phyloP scores from a whole-genome alignment of 2,888 invertebrate genomes.

The Anoncus sp. region DNA sequence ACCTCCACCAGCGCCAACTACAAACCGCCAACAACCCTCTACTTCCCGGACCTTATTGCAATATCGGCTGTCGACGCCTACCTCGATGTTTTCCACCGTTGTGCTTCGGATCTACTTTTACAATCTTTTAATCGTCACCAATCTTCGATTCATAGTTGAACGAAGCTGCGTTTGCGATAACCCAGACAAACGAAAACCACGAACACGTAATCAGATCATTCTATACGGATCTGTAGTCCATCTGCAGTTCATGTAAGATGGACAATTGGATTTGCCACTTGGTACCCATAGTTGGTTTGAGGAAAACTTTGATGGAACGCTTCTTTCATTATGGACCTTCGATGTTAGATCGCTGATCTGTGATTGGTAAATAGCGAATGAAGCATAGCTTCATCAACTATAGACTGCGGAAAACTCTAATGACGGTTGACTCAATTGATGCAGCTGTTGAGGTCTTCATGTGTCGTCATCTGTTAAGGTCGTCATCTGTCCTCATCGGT shows the following conservation, averaged over 20 bases:
- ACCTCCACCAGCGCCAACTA: conserved; percentile 24
- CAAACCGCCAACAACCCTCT: conserved; percentile 3
- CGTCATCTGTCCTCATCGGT: no score
- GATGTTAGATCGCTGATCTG: no score
- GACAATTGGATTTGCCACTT: no score
- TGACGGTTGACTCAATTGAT: no score
- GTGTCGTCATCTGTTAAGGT: no score
- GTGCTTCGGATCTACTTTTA: conserved; percentile 37
- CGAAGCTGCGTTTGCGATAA: not conserved
- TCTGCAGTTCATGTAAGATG: not conserved
- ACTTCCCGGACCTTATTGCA: not conserved
- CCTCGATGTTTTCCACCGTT: not conserved
- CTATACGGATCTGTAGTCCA: not conserved
- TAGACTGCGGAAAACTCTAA: no score
- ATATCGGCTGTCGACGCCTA: conserved; percentile 39
- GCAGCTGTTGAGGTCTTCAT: no score
- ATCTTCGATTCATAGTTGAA: not conserved
- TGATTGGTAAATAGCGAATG: no score
- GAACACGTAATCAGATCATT: not conserved
- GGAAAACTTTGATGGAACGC: no score
- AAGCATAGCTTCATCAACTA: no score
- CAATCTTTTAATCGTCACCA: conserved; percentile 22
- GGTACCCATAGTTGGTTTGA: no score
- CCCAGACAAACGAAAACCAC: not conserved
- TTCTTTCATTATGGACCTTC: no score